Evolutionary conservation across 92 coral and sea anemone species (phyloP), one percentile per base, ranked within the genome.

Genomic region (Anthopleura xanthogrammica): DNA sequence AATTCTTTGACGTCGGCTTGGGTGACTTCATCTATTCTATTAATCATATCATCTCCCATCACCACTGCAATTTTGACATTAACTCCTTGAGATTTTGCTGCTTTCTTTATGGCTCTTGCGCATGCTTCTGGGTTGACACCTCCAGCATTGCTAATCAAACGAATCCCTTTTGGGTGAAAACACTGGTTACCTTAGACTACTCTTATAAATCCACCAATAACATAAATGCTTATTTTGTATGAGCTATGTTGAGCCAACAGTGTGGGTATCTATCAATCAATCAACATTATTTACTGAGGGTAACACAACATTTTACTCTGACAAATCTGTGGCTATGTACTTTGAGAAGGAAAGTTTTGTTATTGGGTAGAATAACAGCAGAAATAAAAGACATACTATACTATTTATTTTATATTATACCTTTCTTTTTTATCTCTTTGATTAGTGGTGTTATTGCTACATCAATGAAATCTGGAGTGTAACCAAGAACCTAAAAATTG

Each of bases 141-240:
- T 20, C 99, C 99, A 10, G 99, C 99, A 78, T 96, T 96, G 77
- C 98, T 96, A 82, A 96, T 90, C 29, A 96, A 89, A n/a, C 97
- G 90, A 72, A 96, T 94, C n/a, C 99, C 99, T 96, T 52, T 58
- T 7, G 71, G 43, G 57, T 10, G 77, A 78, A 65, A 65, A 22
- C 22, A 6, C 17, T 62, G 29, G 29, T 19, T 62, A 54, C 58
- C 10, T 46, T 46, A 46, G 3, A 46, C 9, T 46, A 29, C 0
- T 46, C 2, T 16, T 11, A 16, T 54, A 54, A 54, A 14, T 11
- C 58, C 7, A 14, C 14, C 16, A 54, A 10, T 6, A 54, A 54
- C 12, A 5, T 3, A 48, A 48, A 48, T 48, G 52, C 52, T 48
- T 48, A n/a, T n/a, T n/a, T n/a, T n/a, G n/a, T n/a, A n/a, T n/a